Evolutionary conservation across 2,113 vertebrate genomes (phyloP), one percentile per base, ranked within the genome.

Genomic region (Phylloscopus whistleri): DNA sequence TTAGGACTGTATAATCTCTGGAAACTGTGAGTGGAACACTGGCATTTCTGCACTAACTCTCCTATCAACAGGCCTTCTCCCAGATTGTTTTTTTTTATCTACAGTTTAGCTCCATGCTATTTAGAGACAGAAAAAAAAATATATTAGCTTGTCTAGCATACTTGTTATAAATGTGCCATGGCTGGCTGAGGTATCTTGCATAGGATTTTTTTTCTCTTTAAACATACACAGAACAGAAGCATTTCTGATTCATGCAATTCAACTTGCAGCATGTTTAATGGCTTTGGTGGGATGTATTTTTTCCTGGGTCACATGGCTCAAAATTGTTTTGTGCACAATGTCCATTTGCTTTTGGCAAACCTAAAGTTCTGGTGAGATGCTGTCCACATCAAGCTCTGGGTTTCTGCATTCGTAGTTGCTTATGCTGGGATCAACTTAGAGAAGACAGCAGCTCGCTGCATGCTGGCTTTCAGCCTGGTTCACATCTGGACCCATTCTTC

Each of bases 1-100:
- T 95, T 80, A 81, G 84, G 83, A 49, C 37, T 4, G 4, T 26
- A 22, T 18, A 56, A 58, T 77, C 83, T 90, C 51, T 77, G 64
- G 59, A 91, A 95, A 63, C 55, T 67, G 33, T 1, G 27, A 66
- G 53, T 37, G 22, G 75, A 84, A 37, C 44, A 37, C 5, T 31
- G 13, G 31, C 77, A 41, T 91, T 96, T 95, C 79, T 86, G 43
- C n/a, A 37, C 43, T 59, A 77, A 56, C 33, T 37, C 43, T 77
- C n/a, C 72, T 74, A 24, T 56, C 78, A 80, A 77, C 55, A 66
- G 0, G 1, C 21, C 0, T 0, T 86, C 90, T 86, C 72, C 17
- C n/a, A 66, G 51, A 56, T 33, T 64, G 49, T 41, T 84, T 94
- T 72, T 87, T 89, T 95, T 93, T 93, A 72, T 80, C 59, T 55